A percentile compares a stretch with the other conserved stretches of the same genome.
phyloP scores from a whole-genome alignment of 2,113 vertebrate species.

The Origma solitaria region DNA sequence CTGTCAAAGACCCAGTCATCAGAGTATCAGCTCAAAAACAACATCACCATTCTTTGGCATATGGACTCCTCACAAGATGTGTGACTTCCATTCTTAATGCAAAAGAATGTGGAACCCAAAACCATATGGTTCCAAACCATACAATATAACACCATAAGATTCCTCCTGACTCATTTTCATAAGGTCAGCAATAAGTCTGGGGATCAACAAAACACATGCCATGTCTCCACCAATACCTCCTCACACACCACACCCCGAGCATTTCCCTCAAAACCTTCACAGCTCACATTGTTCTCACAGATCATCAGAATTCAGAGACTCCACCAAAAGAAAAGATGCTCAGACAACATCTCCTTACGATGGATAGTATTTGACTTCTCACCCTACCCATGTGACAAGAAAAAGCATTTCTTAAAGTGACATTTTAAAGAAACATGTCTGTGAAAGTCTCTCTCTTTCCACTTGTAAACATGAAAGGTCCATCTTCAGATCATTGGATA shows the following conservation, averaged over 20 bases:
- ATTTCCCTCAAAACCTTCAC: fast-evolving
- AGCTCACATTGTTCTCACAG: fast-evolving
- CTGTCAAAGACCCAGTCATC: background rate
- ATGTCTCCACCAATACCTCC: background rate
- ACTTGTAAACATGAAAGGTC: too few relatives aligned
- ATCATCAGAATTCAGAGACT: background rate
- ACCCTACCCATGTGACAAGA: fast-evolving
- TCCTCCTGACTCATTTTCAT: background rate
- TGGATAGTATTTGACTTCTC: background rate
- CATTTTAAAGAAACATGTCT: fast-evolving
- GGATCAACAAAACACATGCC: background rate
- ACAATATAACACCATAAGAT: fast-evolving
- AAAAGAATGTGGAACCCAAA: background rate
- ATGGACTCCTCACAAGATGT: background rate
- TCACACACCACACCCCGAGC: background rate
- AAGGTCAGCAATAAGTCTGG: background rate
- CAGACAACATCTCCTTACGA: background rate
- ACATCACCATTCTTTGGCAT: background rate
- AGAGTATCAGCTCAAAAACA: background rate
- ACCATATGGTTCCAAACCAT: background rate
- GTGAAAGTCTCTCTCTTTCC: too few relatives aligned
- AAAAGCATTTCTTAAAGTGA: background rate
- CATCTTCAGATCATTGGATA: background rate
- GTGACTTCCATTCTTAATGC: too few relatives aligned
- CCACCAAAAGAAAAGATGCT: fast-evolving